Evolutionary conservation across 2,888 invertebrate genomes (phyloP), one percentile per base, ranked within the genome.

Genomic region (Imbricaverruca yamaguchii): DNA sequence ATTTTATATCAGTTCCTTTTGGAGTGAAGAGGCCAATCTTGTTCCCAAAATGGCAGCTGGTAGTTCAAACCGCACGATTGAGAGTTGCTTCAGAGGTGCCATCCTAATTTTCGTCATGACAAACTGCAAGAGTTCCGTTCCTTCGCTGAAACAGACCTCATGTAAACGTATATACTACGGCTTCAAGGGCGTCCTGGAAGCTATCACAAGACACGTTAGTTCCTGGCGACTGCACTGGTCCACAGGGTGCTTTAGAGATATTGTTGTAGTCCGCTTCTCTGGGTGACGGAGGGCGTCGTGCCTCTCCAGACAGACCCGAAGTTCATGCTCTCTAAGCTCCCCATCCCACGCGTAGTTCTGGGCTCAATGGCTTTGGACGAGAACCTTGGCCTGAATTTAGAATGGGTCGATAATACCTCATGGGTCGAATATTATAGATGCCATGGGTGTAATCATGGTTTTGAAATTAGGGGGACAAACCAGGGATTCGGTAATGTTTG

Each of bases 341-440:
- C 85, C 84, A 81, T 85, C 85, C 86, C 85, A 86, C 12, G 74
- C 82, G n/a, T 83, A 15, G 12, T 85, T 83, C 4, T 81, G 23
- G 55, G 82, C 81, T 85, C 85, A 85, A 2, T 85, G 56, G 15
- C 83, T 15, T 80, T 85, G 85, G 81, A 85, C 81, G 4, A 85
- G 81, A 9, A 84, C 80, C 80, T 86, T 86, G 39, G 84, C 84
- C 6, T 69, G 81, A 18, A 85, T 81, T 1, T 84, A 81, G 23
- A 84, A 82, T 2, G 85, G 85, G 6, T 80, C 79, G 15, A 85
- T 63, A 21, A 84, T 82, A 0, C 85, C 85, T 0, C 85, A 80
- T 0, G 85, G 85, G 80, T 86, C 85, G 80, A 85, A 85, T 10
- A 85, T 81, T 77, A 83, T 83, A 15, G 85, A 82, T 0, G 85